Evolutionary conservation across 2,888 invertebrate species (phyloP).

Genomic region (Heteromurus nitidus): DNA sequence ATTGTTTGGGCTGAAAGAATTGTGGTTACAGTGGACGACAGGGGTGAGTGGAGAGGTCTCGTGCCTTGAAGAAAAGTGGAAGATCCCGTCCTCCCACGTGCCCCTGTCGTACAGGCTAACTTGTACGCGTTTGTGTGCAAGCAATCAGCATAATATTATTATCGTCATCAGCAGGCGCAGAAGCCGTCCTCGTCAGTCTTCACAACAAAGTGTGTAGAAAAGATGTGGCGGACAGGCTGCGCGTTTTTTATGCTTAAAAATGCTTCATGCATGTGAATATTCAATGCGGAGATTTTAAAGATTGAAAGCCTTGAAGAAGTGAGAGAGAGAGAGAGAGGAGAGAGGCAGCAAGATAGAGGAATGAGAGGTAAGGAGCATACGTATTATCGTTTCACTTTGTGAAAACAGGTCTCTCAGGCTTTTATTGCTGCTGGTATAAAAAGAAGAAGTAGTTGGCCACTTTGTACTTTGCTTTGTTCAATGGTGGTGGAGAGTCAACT

Average conservation of each 20-base stretch:
- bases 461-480: constrained; percentile 37
- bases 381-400: constrained; percentile 44
- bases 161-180: constrained; percentile 56
- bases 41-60: constrained; percentile 65
- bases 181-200: constrained; percentile 54
- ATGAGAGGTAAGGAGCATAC: constrained; percentile 15
- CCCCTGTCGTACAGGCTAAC: constrained; percentile 46
- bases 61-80: constrained; percentile 72
- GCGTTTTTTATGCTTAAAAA: constrained; percentile 44
- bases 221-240: constrained; percentile 40
- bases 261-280: constrained; percentile 13
- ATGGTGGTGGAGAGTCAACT: not conserved
- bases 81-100: constrained; percentile 73
- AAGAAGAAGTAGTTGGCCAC: constrained; percentile 51
- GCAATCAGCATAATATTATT: constrained; percentile 59
- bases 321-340: constrained; percentile 14
- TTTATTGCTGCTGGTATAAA: constrained; percentile 38
- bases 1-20: not conserved
- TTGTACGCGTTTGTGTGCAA: constrained; percentile 59
- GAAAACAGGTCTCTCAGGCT: constrained; percentile 57
- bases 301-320: constrained; percentile 50
- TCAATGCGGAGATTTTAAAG: constrained; percentile 19
- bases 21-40: not conserved
- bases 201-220: constrained; percentile 39
- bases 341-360: constrained; percentile 31